Conservation (phyloP, 2,888 invertebrate species). For the Podabrus alpinus region DNA sequence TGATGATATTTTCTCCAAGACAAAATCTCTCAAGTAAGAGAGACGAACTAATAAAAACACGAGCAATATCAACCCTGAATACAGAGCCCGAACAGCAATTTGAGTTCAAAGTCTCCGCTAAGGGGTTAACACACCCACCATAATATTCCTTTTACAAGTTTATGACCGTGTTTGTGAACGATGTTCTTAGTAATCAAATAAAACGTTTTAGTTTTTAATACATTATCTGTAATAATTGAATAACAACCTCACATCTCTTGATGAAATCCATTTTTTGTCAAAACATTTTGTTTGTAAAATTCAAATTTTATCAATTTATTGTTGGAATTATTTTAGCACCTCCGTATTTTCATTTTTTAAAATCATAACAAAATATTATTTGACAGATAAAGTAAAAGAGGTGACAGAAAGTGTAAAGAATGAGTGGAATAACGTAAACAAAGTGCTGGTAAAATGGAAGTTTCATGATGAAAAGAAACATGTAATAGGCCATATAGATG, state of each 20-base stretch:
- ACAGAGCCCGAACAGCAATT: constrained; percentile 10
- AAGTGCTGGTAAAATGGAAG: background rate
- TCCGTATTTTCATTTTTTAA: background rate
- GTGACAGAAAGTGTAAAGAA: background rate
- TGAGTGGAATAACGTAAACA: background rate
- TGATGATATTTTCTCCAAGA: constrained; percentile 6
- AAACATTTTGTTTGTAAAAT: background rate
- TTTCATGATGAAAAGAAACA: background rate
- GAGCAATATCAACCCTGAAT: constrained; percentile 1
- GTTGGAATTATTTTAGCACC: background rate
- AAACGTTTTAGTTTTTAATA: background rate
- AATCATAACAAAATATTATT: background rate
- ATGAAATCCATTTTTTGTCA: background rate
- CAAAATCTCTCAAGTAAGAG: constrained; percentile 5
- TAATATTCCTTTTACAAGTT: constrained; percentile 16
- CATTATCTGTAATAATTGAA: background rate
- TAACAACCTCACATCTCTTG: background rate
- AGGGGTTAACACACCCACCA: constrained; percentile 12
- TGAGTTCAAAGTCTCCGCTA: constrained; percentile 11
- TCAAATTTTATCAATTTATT: background rate
- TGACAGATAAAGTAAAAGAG: background rate
- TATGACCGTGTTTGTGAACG: constrained; percentile 6
- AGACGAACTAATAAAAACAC: constrained; percentile 17
- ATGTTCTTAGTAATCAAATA: constrained; percentile 1
- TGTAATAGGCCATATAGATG: background rate